phyloP scores from a whole-genome alignment of 2,797 vertebrate genomes.

The Sparus aurata region DNA sequence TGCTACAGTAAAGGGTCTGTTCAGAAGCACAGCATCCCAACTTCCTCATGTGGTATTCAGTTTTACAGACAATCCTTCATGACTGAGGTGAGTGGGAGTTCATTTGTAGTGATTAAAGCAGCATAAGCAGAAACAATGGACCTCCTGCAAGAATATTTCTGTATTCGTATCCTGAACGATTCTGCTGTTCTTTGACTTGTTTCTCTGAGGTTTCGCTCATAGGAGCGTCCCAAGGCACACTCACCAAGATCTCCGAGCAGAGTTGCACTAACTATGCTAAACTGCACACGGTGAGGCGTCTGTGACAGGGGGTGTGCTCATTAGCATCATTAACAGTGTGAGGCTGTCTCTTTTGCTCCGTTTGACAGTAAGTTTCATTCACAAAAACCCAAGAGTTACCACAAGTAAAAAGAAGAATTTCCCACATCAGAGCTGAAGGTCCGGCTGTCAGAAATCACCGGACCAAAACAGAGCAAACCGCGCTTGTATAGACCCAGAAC shows the following conservation, averaged over 20 bases:
- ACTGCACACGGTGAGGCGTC: no score
- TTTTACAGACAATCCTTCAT: not conserved
- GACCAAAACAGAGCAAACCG: not conserved
- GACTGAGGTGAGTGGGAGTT: not conserved
- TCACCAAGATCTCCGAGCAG: not conserved
- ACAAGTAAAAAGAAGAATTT: not conserved
- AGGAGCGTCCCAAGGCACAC: not conserved
- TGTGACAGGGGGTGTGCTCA: not conserved
- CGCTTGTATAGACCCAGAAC: not conserved
- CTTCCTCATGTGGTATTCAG: not conserved
- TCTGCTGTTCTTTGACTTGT: not conserved
- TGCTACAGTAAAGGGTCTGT: not conserved
- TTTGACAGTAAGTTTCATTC: not conserved
- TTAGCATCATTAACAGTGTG: not conserved
- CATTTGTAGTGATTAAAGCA: not conserved
- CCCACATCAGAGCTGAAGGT: not conserved
- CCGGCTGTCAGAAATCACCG: conserved; percentile 4
- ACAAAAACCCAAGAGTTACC: not conserved
- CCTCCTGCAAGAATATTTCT: not conserved
- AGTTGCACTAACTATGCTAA: no score
- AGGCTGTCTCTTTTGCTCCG: not conserved
- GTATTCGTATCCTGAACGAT: not conserved
- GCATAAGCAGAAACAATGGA: not conserved
- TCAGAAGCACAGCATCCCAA: not conserved
- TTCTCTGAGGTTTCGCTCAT: not conserved